A percentile compares a stretch with the other conserved stretches of the same genome.
phyloP scores from a whole-genome alignment of 1,140 invertebrate genomes.

The Procambarus virginalis region DNA sequence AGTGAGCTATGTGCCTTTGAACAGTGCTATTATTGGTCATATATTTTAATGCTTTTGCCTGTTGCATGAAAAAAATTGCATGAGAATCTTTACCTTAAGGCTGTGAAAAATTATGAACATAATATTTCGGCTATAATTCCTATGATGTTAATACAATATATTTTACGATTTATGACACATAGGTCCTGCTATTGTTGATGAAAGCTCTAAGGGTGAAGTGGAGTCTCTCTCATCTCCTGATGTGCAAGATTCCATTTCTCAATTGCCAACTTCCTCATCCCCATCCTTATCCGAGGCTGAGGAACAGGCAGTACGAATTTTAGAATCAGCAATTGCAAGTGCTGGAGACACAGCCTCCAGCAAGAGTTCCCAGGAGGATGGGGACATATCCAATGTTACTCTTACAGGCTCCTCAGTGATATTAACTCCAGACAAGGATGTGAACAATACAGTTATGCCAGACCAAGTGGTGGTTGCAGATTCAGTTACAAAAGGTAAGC shows the following conservation, averaged over 20 bases:
- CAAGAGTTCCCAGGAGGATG: constrained; percentile 40
- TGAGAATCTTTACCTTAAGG: neutral
- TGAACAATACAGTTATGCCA: neutral
- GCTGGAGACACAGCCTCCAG: constrained; percentile 44
- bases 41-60: neutral
- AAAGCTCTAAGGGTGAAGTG: constrained; percentile 9
- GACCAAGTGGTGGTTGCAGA: constrained; percentile 8
- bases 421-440: constrained; percentile 48
- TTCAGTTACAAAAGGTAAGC: neutral
- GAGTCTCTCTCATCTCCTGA: constrained; percentile 25
- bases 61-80: neutral
- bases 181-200: constrained; percentile 59
- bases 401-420: constrained; percentile 44
- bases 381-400: constrained; percentile 36
- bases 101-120: neutral
- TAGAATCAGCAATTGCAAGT: constrained; percentile 64
- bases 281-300: constrained; percentile 60
- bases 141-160: neutral
- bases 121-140: neutral
- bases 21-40: neutral
- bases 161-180: neutral
- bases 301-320: constrained; percentile 52
- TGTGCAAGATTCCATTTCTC: constrained; percentile 4
- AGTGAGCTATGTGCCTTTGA: neutral
- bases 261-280: constrained; percentile 16